Evolutionary conservation across 2,888 invertebrate species (phyloP), one percentile per base, ranked within the genome.

Genomic region (Philereme transversata): DNA sequence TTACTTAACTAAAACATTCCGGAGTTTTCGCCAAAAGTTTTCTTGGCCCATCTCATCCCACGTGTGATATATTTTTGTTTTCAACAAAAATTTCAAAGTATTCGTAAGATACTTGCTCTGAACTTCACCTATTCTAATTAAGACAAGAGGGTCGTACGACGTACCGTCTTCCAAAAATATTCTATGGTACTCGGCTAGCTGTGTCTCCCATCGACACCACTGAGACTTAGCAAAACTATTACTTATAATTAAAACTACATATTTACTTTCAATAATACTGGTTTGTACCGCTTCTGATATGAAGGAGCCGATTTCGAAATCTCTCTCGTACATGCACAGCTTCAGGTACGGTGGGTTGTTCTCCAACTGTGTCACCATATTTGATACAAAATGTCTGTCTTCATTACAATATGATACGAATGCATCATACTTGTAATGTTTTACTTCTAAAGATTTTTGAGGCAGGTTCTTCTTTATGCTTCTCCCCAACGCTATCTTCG

Each of bases 141-240:
- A 84, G 10, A 96, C 92, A 57, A 95, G 77, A 4, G 94, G 93
- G 69, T 94, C 94, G 60, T 94, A 93, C 0, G 86, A 79, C 0
- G 87, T 93, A 3, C 93, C 93, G 62, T 94, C 93, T 71, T 94
- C 93, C 35, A 94, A 85, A 67, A 95, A 94, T 59, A 95, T 82
- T 57, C 95, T 88, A 68, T 95, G 94, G 73, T 95, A 93, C 69
- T 95, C 94, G 0, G 95, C 95, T 33, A 95, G 86, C 70, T 95
- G 94, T 8, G 95, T 94, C 75, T 96, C 96, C 93, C 95, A 94
- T 44, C 94, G 87, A 75, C 95, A 95, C 96, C 96, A 96, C 60
- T 95, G 95, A 35, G 95, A 95, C 71, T 94, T 93, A 0, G 95
- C 94, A 78, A 95, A 96, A 69, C 93, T 91, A 71, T 95, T 94